Evolutionary conservation across 1,140 invertebrate species (phyloP), one percentile per base, ranked within the genome.

Genomic region (Drosophila sechellia): DNA sequence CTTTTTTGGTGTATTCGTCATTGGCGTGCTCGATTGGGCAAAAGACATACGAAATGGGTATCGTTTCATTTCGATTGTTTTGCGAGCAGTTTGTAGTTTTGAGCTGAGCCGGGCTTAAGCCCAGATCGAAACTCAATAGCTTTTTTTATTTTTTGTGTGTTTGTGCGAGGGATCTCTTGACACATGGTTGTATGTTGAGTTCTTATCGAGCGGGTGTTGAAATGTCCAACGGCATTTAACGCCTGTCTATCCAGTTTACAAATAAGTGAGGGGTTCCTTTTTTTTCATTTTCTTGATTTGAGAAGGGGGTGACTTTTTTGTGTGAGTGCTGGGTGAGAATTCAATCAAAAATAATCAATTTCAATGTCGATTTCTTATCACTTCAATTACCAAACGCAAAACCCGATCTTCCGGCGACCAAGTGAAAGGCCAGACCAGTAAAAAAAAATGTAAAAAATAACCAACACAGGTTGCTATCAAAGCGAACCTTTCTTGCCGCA

Each of bases 11-110:
- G 37, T 76, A 72, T 68, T 76, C 55, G 73, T 86, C 87, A 86
- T 86, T 86, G 83, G 79, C 83, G 75, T 68, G 79, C 79, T 78
- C 79, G 80, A 83, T 83, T 83, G 79, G 59, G 75, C 78, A 79
- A 84, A 84, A 81, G 49, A 72, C 60, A 79, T 80, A 81, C 56
- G 77, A 77, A 81, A 77, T 45, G 60, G 52, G 61, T 52, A 64
- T 64, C 52, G 37, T 58, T 78, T 65, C 50, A 49, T 20, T 46
- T 61, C 43, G 48, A 68, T 53, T 69, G 65, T 69, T 65, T 69
- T 52, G 27, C 63, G 27, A 42, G 45, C 45, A 50, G 63, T 64
- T 69, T 50, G 49, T 46, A 34, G 54, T 49, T 61, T 49, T 57
- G 31, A 64, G 43, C 55, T 56, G 17, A 11, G 42, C 42, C 17